Conservation (phyloP, 2,113 vertebrate species). For the Alces alces region DNA sequence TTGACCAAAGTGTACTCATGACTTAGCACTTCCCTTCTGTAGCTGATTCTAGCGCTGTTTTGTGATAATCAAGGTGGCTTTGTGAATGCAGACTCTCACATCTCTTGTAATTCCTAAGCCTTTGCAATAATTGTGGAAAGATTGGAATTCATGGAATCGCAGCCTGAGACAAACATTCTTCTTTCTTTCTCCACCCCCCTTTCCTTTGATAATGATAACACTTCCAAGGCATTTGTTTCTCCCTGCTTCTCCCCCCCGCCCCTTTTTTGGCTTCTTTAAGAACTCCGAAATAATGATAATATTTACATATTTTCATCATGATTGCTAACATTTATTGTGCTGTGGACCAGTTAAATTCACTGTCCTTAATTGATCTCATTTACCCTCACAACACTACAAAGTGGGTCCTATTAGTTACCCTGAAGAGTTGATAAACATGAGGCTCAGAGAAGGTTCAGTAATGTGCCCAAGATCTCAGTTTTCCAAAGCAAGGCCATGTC, state of each 20-base stretch:
- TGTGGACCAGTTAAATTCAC: neutral
- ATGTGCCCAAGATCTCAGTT: neutral
- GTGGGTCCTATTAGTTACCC: neutral
- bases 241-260: neutral
- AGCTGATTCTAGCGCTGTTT: neutral
- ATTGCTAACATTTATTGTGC: neutral
- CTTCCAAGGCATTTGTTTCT: neutral
- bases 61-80: neutral
- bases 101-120: neutral
- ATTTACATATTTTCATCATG: neutral
- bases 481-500: neutral
- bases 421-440: neutral
- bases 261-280: neutral
- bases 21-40: neutral
- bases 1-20: neutral
- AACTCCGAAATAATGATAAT: neutral
- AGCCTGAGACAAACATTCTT: neutral
- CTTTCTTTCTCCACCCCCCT: neutral
- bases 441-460: neutral
- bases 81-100: neutral
- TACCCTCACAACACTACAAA: neutral
- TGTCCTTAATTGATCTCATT: neutral
- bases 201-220: neutral
- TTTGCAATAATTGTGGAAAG: neutral
- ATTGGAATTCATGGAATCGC: neutral